These are phyloP conservation scores for Graphium colonna DNA, from an alignment of 2,888 invertebrate genomes.

Conservation along the genomic window DNA sequence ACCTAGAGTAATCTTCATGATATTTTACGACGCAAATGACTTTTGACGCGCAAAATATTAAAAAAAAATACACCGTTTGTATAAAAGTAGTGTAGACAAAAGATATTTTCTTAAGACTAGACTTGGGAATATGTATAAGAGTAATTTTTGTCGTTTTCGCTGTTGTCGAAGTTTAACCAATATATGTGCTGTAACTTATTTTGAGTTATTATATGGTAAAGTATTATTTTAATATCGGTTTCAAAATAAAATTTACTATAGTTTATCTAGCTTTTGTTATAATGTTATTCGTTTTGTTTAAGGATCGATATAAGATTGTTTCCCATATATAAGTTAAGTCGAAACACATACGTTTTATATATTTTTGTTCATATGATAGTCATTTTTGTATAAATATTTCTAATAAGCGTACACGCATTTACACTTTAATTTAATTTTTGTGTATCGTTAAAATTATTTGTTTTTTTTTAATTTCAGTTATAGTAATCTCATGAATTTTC, in stretches of 20 bases:
- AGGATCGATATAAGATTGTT: not conserved
- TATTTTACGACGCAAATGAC: conserved; percentile 1
- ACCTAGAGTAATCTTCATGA: conserved; percentile 8
- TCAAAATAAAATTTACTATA: not conserved
- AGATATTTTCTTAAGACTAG: conserved; percentile 8
- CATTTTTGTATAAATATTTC: not conserved
- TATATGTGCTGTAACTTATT: not conserved
- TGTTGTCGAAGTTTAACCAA: not conserved
- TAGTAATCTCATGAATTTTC: too few species aligned
- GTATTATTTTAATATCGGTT: not conserved
- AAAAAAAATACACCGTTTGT: conserved; percentile 6
- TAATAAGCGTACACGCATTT: not conserved
- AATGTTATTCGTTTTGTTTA: not conserved
- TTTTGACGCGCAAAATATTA: not conserved
- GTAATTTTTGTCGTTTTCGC: not conserved
- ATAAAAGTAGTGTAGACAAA: conserved; percentile 1
- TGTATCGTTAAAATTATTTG: not conserved
- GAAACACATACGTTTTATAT: not conserved
- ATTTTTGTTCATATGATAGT: not conserved
- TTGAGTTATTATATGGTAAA: not conserved
- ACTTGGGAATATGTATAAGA: not conserved
- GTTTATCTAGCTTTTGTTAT: not conserved
- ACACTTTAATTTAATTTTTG: not conserved
- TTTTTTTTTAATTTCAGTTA: too few species aligned
- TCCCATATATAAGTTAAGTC: not conserved